These are phyloP conservation scores for Heliocidaris erythrogramma DNA, from an alignment of 35 echinoderm and acorn worm genomes.

Conservation along the genomic window DNA sequence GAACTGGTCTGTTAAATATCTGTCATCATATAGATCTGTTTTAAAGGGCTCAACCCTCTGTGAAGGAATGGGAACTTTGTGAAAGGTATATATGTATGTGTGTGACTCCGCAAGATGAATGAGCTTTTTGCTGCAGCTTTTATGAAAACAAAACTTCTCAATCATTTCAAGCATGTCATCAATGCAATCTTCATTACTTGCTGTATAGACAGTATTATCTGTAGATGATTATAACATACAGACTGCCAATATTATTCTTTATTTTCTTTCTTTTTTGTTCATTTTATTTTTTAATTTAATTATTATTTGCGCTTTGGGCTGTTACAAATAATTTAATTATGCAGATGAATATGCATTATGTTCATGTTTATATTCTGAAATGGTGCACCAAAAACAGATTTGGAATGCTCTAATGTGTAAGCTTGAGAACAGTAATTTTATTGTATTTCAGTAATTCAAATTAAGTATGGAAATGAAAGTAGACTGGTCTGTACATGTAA, in stretches of 20 bases:
- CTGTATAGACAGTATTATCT: background rate
- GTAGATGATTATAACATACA: background rate
- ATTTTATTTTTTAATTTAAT: background rate
- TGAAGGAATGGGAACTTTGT: background rate
- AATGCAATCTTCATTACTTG: background rate
- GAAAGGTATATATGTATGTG: background rate
- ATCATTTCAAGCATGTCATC: background rate
- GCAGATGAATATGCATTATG: background rate
- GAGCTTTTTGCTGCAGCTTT: background rate
- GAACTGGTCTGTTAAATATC: background rate
- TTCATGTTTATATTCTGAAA: background rate
- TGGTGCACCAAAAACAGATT: background rate
- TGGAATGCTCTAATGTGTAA: background rate
- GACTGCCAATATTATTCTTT: background rate
- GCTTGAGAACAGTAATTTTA: too few relatives aligned
- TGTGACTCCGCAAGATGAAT: background rate
- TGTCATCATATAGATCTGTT: background rate
- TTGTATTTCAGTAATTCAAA: too few relatives aligned
- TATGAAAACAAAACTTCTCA: background rate
- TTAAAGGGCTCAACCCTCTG: background rate
- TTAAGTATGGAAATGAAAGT: too few relatives aligned
- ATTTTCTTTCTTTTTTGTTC: background rate
- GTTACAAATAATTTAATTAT: background rate
- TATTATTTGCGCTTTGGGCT: background rate
- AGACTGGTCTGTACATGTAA: too few relatives aligned